Percentiles rank a stretch among this genome's conserved stretches.
These are phyloP conservation scores for Chymomyza amoena DNA, from an alignment of 2,888 invertebrate genomes.

Conservation along the genomic window DNA sequence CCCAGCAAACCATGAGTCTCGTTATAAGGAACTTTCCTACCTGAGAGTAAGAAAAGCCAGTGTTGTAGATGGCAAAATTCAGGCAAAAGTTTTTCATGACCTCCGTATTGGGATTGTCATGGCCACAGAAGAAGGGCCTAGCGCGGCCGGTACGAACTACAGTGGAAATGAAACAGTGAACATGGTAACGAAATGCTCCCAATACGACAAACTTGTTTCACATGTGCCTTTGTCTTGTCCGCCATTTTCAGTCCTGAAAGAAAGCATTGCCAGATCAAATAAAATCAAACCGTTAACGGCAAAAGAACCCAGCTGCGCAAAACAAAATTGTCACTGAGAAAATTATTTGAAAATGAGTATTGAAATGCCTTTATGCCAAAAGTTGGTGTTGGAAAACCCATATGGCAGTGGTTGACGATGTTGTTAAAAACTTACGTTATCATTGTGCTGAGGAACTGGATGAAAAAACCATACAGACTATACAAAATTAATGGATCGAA, in stretches of 20 bases:
- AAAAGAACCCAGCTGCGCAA: too few species aligned
- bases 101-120: slow-evolving; percentile 93
- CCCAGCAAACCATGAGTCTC: slow-evolving; percentile 82
- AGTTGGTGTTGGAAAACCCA: not conserved
- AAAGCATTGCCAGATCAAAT: too few species aligned
- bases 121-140: slow-evolving; percentile 95
- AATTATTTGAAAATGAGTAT: too few species aligned
- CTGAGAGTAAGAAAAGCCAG: slow-evolving; percentile 85
- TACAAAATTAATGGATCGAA: not conserved
- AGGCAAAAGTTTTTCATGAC: slow-evolving; percentile 95
- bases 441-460: not conserved
- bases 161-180: too few species aligned
- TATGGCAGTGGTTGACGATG: not conserved
- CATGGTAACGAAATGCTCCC: too few species aligned
- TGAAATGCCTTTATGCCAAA: not conserved
- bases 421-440: not conserved
- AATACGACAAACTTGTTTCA: too few species aligned
- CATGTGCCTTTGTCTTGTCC: too few species aligned
- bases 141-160: slow-evolving; percentile 94
- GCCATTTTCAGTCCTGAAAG: too few species aligned
- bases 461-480: not conserved
- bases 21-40: slow-evolving; percentile 27
- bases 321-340: too few species aligned
- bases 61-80: slow-evolving; percentile 94
- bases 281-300: too few species aligned